phyloP scores from a whole-genome alignment of 2,888 invertebrate genomes.

The Sminthurinus aureus region DNA sequence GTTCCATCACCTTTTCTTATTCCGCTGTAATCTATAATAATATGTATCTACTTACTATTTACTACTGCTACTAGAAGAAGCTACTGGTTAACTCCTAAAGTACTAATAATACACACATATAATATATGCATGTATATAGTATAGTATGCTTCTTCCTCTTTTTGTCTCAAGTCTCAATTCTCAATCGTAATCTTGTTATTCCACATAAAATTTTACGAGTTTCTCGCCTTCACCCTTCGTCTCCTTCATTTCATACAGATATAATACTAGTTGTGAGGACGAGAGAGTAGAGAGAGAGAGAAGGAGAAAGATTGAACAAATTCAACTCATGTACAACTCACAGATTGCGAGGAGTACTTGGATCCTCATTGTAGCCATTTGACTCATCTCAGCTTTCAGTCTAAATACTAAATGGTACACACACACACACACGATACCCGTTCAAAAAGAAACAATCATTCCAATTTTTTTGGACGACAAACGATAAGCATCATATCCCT shows the following conservation, averaged over 20 bases:
- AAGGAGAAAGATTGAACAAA: too few species aligned
- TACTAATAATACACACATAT: background rate
- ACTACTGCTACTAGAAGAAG: background rate
- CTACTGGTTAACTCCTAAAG: background rate
- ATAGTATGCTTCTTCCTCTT: background rate
- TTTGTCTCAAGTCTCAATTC: background rate
- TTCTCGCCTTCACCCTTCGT: background rate
- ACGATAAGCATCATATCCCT: too few species aligned
- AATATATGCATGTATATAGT: background rate
- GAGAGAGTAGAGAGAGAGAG: background rate
- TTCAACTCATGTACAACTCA: too few species aligned
- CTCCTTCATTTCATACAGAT: too few species aligned
- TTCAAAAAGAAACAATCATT: too few species aligned
- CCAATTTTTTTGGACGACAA: too few species aligned
- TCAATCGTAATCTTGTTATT: background rate
- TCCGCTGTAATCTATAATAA: too few species aligned
- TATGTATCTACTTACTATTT: background rate
- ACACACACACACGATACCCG: too few species aligned
- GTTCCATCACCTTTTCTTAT: too few species aligned
- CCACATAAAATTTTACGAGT: background rate
- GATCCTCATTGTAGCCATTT: background rate
- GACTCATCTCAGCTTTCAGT: background rate
- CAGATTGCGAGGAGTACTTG: background rate
- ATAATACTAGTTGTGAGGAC: background rate
- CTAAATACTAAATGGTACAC: background rate